These are phyloP conservation scores for Dasypolia templi DNA, from an alignment of 2,888 invertebrate species.

Conservation along the genomic window DNA sequence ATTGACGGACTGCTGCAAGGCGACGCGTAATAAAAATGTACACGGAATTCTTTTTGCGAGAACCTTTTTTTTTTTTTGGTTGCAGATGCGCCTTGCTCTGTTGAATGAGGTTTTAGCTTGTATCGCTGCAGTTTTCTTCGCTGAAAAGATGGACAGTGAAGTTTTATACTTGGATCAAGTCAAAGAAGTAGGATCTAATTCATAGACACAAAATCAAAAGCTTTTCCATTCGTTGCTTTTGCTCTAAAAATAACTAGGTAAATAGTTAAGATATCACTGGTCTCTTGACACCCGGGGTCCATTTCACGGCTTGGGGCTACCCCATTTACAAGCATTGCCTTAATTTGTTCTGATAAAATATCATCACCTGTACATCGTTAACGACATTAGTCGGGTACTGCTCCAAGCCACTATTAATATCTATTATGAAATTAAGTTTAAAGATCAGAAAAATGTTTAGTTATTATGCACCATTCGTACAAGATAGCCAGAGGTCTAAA, in stretches of 20 bases:
- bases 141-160: background rate
- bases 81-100: constrained; percentile 6
- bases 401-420: constrained; percentile 38
- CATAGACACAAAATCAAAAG: background rate
- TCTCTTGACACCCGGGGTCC: background rate
- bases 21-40: constrained; percentile 67
- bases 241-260: background rate
- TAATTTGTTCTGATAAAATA: background rate
- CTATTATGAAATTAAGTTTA: constrained; percentile 36
- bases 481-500: constrained; percentile 26
- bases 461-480: constrained; percentile 5
- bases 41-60: constrained; percentile 27
- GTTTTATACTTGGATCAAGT: background rate
- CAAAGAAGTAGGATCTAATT: background rate
- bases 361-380: constrained; percentile 25
- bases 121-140: background rate
- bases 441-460: constrained; percentile 15
- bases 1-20: constrained; percentile 70
- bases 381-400: constrained; percentile 1
- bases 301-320: background rate
- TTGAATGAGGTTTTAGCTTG: background rate
- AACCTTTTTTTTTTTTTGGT: constrained; percentile 29
- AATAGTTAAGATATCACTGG: background rate
- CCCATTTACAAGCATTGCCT: background rate
- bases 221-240: background rate